Evolutionary conservation across 2,888 invertebrate species (phyloP).

Genomic region (Hedychridium roseum): DNA sequence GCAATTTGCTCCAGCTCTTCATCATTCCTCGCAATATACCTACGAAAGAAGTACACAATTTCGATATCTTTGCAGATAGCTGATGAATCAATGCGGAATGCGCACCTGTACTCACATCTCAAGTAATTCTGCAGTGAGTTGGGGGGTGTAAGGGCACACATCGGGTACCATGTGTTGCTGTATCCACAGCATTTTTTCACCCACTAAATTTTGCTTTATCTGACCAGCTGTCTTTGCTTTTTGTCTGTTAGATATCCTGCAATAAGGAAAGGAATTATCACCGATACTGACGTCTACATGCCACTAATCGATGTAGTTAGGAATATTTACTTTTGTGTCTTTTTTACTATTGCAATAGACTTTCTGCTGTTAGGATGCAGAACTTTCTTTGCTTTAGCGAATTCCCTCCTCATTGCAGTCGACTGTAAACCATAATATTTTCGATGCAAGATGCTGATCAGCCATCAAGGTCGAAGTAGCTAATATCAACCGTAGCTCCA

Average conservation of each 20-base stretch:
- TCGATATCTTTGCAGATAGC: background rate
- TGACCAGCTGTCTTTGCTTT: slow-evolving; percentile 72
- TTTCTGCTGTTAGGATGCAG: slow-evolving; percentile 86
- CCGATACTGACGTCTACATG: background rate
- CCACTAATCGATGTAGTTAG: slow-evolving; percentile 9
- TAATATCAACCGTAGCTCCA: no score
- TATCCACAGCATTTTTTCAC: slow-evolving; percentile 84
- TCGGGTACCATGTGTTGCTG: slow-evolving; percentile 71
- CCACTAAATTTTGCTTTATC: slow-evolving; percentile 76
- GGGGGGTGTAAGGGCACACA: slow-evolving; percentile 67
- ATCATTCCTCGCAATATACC: slow-evolving; percentile 73
- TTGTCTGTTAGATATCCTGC: slow-evolving; percentile 67
- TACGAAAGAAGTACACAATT: slow-evolving; percentile 38
- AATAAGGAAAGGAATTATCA: slow-evolving; percentile 28
- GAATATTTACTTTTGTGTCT: slow-evolving; percentile 69
- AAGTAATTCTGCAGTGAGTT: slow-evolving; percentile 70
- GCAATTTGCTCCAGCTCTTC: slow-evolving; percentile 82
- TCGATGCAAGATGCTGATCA: no score
- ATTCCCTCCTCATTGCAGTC: slow-evolving; percentile 22
- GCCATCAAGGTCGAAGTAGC: no score
- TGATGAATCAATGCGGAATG: slow-evolving; percentile 5
- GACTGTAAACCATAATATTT: slow-evolving; percentile 25
- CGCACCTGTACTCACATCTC: slow-evolving; percentile 65
- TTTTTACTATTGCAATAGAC: slow-evolving; percentile 76
- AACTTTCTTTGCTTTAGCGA: slow-evolving; percentile 49